These are phyloP conservation scores for Anastatus disparis DNA, from an alignment of 1,140 invertebrate genomes.

Conservation along the genomic window DNA sequence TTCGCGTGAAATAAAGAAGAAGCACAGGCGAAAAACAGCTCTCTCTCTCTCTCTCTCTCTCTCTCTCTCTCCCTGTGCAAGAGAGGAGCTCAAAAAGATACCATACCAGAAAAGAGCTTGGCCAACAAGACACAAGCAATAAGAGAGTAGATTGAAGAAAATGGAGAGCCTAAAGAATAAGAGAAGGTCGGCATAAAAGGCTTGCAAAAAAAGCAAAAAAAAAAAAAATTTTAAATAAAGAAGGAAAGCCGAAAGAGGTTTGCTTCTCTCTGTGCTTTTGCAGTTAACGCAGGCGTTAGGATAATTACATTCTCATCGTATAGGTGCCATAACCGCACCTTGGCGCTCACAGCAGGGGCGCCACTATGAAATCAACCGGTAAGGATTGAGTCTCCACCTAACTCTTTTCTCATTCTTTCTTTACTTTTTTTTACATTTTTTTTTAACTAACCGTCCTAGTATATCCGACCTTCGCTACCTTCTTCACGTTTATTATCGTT, in stretches of 20 bases:
- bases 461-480: too few relatives aligned
- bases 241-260: conserved; percentile 19
- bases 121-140: background rate
- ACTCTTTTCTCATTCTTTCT: background rate
- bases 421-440: too few relatives aligned
- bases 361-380: conserved; percentile 18
- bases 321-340: conserved; percentile 52
- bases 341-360: conserved; percentile 41
- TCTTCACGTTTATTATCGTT: too few relatives aligned
- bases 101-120: too few relatives aligned
- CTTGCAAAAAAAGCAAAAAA: conserved; percentile 16
- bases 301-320: conserved; percentile 54
- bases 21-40: background rate
- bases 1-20: background rate
- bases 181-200: conserved; percentile 1
- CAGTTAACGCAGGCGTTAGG: conserved; percentile 50
- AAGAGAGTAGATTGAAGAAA: conserved; percentile 27
- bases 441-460: too few relatives aligned
- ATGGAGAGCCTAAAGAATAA: background rate
- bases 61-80: too few relatives aligned
- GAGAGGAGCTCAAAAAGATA: background rate
- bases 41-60: too few relatives aligned
- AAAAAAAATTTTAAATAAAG: conserved; percentile 20
- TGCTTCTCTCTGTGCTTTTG: conserved; percentile 20
- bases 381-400: conserved; percentile 22